Base-by-base conservation (phyloP, 2,797 vertebrate species). In the Molothrus ater region DNA sequence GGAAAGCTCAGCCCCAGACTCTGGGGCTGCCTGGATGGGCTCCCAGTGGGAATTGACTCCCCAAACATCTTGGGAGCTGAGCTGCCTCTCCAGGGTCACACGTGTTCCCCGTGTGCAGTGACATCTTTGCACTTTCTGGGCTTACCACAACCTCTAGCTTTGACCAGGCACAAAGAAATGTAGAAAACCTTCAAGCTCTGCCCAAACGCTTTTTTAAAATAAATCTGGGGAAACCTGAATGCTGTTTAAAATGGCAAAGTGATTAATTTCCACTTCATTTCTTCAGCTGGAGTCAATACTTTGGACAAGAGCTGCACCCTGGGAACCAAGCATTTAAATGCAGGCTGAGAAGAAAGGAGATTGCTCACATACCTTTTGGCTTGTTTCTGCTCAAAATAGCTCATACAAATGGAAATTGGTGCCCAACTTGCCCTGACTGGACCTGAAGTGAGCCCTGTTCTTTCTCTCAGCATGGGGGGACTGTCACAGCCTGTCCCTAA, bases 251-350 rank as follows among this genome's bases (percentile, higher is more conserved):
- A 93, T 85, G 76, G 72, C 75, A 29, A 2, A 4, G 42, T 80
- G 86, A 64, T 92, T 85, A 53, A 74, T 93, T 92, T 87, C 64
- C 81, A 60, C 64, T 89, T 85, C 16, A 28, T 93, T 95, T 96
- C 70, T 91, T 70, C 42, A 70, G 70, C 65, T 65, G 2, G 16
- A 90, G 80, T 79, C 92, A 88, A 29, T 74, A 29, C 54, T 54
- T 74, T 72, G 79, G 66, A 38, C 38, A 50, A 69, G 84, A 87
- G 56, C 43, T 78, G n/a, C 81, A 47, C 31, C 53, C 79, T 64
- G 78, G 78, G 88, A 95, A 65, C 71, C 29, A 32, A 54, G 59
- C 68, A 65, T 78, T 92, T 32, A n/a, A 12, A 51, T 64, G 66
- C 64, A 85, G 60, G 26, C 53, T 54, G 74, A 57, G 71, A 68